Evolutionary conservation across 2,888 invertebrate genomes (phyloP).

Genomic region (Amblyteles armatorius): DNA sequence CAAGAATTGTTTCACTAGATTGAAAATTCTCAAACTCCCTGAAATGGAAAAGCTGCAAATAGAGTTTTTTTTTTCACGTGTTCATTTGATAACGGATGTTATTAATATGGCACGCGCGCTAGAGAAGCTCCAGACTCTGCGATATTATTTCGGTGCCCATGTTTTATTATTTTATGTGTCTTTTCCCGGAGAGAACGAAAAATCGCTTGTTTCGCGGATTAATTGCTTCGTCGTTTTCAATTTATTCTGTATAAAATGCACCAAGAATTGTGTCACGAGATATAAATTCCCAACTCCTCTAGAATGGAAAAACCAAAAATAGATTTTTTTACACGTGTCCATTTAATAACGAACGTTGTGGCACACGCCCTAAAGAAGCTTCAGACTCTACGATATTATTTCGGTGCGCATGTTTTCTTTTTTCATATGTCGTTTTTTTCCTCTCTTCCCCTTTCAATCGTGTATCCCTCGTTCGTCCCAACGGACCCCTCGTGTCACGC

Average conservation of each 20-base stretch:
- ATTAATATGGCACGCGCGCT: neutral
- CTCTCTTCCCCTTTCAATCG: constrained; percentile 27
- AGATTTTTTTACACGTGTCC: constrained; percentile 22
- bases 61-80: constrained; percentile 13
- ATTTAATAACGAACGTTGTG: neutral
- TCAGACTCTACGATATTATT: constrained; percentile 25
- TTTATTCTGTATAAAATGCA: neutral
- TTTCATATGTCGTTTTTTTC: constrained; percentile 34
- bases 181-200: neutral
- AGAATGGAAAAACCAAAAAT: constrained; percentile 6
- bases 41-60: constrained; percentile 10
- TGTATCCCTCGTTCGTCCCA: constrained; percentile 18
- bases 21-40: neutral
- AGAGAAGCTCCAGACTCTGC: neutral
- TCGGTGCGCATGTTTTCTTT: constrained; percentile 24
- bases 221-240: neutral
- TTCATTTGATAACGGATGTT: neutral
- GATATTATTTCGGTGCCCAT: constrained; percentile 38
- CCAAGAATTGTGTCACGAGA: neutral
- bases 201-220: constrained; percentile 27
- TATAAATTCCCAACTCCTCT: neutral
- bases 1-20: neutral
- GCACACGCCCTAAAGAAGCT: neutral
- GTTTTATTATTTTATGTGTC: constrained; percentile 31
- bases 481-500: constrained; percentile 30